Percentiles rank a stretch among this genome's conserved stretches.
Conservation (phyloP, 2,113 vertebrate genomes). For the Thamnophis sirtalis region DNA sequence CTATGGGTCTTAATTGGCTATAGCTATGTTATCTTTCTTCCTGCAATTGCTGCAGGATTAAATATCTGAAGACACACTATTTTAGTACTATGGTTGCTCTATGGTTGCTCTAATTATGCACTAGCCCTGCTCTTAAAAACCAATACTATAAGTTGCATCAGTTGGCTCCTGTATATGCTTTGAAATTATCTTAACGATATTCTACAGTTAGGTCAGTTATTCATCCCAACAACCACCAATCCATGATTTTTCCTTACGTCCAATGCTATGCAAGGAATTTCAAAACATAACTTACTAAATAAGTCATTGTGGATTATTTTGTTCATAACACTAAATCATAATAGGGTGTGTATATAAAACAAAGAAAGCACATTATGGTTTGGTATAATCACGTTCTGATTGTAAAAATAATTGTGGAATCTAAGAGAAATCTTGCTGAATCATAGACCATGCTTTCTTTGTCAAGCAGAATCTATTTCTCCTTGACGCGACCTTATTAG, state of each 20-base stretch:
- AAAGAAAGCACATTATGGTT: not conserved
- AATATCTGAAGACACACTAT: not conserved
- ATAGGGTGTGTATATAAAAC: not conserved
- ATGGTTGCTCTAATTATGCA: not conserved
- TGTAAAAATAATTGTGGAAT: not conserved
- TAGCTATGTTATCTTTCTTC: not conserved
- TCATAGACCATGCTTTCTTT: not conserved
- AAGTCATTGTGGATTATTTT: not conserved
- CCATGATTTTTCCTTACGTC: not conserved
- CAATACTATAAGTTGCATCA: not conserved
- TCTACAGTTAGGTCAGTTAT: too few species aligned
- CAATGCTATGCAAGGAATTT: not conserved
- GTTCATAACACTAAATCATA: not conserved
- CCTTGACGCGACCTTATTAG: not conserved
- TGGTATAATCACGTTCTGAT: not conserved
- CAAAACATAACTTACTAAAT: not conserved
- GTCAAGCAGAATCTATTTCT: not conserved
- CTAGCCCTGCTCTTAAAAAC: not conserved
- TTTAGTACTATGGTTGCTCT: not conserved
- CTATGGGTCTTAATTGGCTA: not conserved
- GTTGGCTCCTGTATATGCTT: not conserved
- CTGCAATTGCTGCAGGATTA: not conserved
- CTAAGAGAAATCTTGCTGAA: not conserved
- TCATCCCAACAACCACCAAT: not conserved
- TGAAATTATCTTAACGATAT: not conserved